Conservation (phyloP, 2,797 vertebrate genomes). For the Phataginus tetradactyla region DNA sequence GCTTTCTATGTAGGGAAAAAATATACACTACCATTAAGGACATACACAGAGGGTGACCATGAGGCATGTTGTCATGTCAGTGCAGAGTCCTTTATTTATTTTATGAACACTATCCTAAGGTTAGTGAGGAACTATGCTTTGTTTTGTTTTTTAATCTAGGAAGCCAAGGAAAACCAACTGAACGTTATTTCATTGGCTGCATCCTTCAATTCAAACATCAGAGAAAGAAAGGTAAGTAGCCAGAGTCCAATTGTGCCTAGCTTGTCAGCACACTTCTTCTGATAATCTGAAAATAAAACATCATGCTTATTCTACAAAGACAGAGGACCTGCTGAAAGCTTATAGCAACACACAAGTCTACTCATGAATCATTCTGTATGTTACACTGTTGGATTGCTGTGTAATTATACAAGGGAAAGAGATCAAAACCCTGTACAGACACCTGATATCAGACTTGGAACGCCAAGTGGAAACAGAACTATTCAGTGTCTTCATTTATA, state of each 20-base stretch:
- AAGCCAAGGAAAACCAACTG: slow-evolving; percentile 81
- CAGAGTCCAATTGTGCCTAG: slow-evolving; percentile 69
- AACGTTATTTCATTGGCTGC: slow-evolving; percentile 77
- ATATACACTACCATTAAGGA: slow-evolving; percentile 74
- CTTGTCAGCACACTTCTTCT: slow-evolving; percentile 80
- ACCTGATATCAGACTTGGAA: slow-evolving; percentile 85
- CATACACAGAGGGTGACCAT: slow-evolving; percentile 85
- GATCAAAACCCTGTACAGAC: slow-evolving; percentile 82
- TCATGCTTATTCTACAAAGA: slow-evolving; percentile 83
- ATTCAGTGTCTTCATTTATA: slow-evolving; percentile 84
- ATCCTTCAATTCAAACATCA: slow-evolving; percentile 74
- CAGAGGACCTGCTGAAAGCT: slow-evolving; percentile 76
- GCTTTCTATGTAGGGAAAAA: slow-evolving; percentile 57
- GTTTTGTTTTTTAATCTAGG: slow-evolving; percentile 66
- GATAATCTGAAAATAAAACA: slow-evolving; percentile 80
- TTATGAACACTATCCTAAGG: slow-evolving; percentile 82
- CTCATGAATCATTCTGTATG: slow-evolving; percentile 75
- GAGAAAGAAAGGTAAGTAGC: slow-evolving; percentile 76
- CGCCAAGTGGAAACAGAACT: slow-evolving; percentile 80
- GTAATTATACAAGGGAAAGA: slow-evolving; percentile 80
- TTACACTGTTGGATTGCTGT: slow-evolving; percentile 74
- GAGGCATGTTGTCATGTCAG: slow-evolving; percentile 82
- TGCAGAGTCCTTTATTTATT: slow-evolving; percentile 82
- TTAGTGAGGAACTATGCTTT: slow-evolving; percentile 77
- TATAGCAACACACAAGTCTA: slow-evolving; percentile 78